Evolutionary conservation across 2,888 invertebrate genomes (phyloP).

Genomic region (Aporophyla lueneburgensis): DNA sequence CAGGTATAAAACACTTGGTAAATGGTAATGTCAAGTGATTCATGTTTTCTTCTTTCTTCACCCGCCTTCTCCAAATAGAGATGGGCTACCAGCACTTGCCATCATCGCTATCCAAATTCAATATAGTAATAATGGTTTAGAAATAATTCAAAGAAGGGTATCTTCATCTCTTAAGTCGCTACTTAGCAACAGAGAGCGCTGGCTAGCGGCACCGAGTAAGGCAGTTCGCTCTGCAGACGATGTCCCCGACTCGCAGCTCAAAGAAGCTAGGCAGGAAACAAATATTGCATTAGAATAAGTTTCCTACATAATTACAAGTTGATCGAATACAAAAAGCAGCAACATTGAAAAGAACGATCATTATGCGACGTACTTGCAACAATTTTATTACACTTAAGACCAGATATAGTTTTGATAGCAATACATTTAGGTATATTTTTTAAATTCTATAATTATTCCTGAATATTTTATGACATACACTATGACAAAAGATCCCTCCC

Average conservation of each 20-base stretch:
- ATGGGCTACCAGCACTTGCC: neutral
- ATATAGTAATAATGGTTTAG: neutral
- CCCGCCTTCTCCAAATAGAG: neutral
- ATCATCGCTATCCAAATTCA: neutral
- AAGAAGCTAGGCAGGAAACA: conserved; percentile 85
- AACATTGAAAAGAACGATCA: conserved; percentile 50
- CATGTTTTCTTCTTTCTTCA: conserved; percentile 18
- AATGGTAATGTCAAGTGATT: conserved; percentile 6
- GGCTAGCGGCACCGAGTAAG: conserved; percentile 93
- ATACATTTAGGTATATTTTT: neutral
- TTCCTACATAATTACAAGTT: conserved; percentile 13
- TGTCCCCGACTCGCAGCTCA: conserved; percentile 92
- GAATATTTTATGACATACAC: neutral
- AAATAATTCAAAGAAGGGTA: conserved; percentile 84
- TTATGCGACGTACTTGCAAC: conserved; percentile 29
- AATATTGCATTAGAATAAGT: conserved; percentile 38
- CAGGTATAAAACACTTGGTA: neutral
- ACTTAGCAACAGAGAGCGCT: conserved; percentile 94
- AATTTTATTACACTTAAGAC: conserved; percentile 1
- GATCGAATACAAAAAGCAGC: conserved; percentile 49
- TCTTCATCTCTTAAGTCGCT: conserved; percentile 96
- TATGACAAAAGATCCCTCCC: too few species aligned
- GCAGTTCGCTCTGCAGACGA: conserved; percentile 93
- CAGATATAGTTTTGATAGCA: neutral
- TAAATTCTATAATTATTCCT: neutral